Base-by-base conservation (phyloP, 64 coral and sea anemone species). In the Trachythela sp. region DNA sequence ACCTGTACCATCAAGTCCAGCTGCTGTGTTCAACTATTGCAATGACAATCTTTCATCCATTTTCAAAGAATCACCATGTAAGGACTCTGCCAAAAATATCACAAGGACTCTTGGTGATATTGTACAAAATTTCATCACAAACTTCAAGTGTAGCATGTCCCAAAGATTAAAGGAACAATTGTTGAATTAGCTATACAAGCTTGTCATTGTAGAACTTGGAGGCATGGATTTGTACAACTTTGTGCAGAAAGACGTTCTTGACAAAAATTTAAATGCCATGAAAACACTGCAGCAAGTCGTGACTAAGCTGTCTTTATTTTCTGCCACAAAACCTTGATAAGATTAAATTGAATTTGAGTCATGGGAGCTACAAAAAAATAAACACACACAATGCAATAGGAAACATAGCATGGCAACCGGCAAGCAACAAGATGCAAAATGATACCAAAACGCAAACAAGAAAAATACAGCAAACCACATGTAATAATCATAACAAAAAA, bases 241-340 rank as follows among this genome's bases (percentile, higher is more conserved):
- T 90, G 88, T 94, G 43, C 54, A 89, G 22, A 27, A 6, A 33
- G 84, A 90, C 54, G 90, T 90, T 51, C 48, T 86, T 36, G 30
- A 37, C 36, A 13, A 31, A 77, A 87, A 83, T 67, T 36, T 94
- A 36, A 49, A 36, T 40, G 88, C 92, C 36, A 94, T 94, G 84
- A 64, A 48, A 91, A 94, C 92, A 84, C 84, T 94, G 59, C 76
- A 77, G 76, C 83, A 90, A 87, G n/a, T n/a, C n/a, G n/a, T n/a
- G n/a, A n/a, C n/a, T n/a, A n/a, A n/a, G n/a, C n/a, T n/a, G n/a
- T n/a, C n/a, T n/a, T n/a, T n/a, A n/a, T n/a, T n/a, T n/a, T n/a
- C n/a, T n/a, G n/a, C n/a, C n/a, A n/a, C n/a, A n/a, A n/a, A n/a
- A n/a, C n/a, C n/a, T n/a, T n/a, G n/a, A n/a, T n/a, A n/a, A n/a